Base-by-base conservation (phyloP, 2,113 vertebrate genomes). In the Carassius auratus region DNA sequence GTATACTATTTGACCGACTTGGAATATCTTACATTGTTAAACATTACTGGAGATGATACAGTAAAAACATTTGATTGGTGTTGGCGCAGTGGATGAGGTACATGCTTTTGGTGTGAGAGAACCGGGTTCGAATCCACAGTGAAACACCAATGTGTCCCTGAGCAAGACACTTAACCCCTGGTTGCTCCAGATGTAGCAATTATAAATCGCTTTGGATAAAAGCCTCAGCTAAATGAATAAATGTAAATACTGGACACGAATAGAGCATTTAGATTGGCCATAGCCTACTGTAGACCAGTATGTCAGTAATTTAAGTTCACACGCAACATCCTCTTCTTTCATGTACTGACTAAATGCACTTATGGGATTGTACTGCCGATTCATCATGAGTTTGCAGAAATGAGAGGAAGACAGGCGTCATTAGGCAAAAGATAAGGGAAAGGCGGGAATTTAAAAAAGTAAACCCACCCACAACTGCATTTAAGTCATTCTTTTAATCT, bases 321-420 rank as follows among this genome's bases (percentile, higher is more conserved):
- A 42, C 2, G 1, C 12, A 71, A 21, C 33, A 71, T 38, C 15
- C 36, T 73, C 4, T 21, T 8, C 36, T 73, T 73, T n/a, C 36
- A 42, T 19, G 19, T n/a, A 42, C 42, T 2, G 36, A 42, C 36
- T 42, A 42, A 73, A 73, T 5, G 69, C 36, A 71, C 38, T 42
- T 42, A 42, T 5, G 3, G 59, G 59, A 33, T 30, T 64, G 5
- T 26, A 14, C 30, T 19, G 68, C 68, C 8, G 8, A 13, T 7
- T 81, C 61, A 81, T 30, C 4, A 21, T 82, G 80, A 82, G 45
- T 82, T 38, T 55, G 80, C 80, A 82, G 48, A 82, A 82, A 69
- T 8, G 42, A 15, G 42, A 45, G 8, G 13, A 50, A 36, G 14
- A 36, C 36, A 8, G 6, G 57, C 66, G 38, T 8, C 13, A 13